Base-by-base conservation (phyloP, 1,140 invertebrate genomes). In the Capitella teleta region DNA sequence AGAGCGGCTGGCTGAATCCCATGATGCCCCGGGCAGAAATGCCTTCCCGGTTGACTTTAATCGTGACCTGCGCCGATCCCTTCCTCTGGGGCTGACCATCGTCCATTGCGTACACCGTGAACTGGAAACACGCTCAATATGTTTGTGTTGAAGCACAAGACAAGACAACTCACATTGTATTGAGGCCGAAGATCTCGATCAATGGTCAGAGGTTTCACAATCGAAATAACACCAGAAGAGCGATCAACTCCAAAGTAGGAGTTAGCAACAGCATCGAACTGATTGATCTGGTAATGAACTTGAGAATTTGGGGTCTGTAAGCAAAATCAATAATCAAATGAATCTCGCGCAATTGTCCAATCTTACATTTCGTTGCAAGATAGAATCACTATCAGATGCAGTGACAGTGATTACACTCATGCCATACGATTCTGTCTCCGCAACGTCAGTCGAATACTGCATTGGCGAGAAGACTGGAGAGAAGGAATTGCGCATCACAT, bases 1-100 rank as follows among this genome's bases (percentile, higher is more conserved):
- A 80, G 3, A 90, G 63, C 57, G 79, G 77, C 3, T 90, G 67
- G 12, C 83, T 84, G 57, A 47, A 47, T 16, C 45, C 45, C 16
- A 47, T 21, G 19, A 34, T 28, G 16, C 45, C 18, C 4, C 16
- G 25, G 2, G 18, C 16, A 47, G 18, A 25, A 18, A 26, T n/a
- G 26, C 12, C 19, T 26, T 43, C 16, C 16, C 49, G 23, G 8
- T 23, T 43, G 19, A 50, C 40, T 10, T 24, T 6, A 40, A 50
- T 30, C 10, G 26, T 30, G 25, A 50, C 49, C 2, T 28, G 28
- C 10, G 40, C 40, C 4, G 14, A 5, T 25, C n/a, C 37, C 28
- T 18, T 25, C 38, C 30, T 28, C 23, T 21, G 5, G 3, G 49
- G 49, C 14, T 28, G 19, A n/a, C 49, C 49, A 21, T 30, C 28